Percentiles rank a stretch among this genome's conserved stretches.
Evolutionary conservation across 2,113 vertebrate species (phyloP).

Genomic region (Clarias batrachus): DNA sequence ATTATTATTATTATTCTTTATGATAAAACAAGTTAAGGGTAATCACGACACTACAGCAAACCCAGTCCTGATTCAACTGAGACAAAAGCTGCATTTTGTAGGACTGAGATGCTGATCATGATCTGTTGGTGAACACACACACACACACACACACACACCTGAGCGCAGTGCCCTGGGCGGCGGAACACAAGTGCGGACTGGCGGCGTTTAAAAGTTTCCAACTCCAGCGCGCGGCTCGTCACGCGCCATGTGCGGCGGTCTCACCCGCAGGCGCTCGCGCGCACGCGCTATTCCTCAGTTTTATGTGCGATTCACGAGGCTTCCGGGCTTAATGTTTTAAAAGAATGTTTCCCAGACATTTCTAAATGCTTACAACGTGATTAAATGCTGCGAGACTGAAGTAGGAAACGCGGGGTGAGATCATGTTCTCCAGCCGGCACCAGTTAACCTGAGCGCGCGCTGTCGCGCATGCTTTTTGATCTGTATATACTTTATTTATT

Average conservation of each 20-base stretch:
- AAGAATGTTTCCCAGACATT: background rate
- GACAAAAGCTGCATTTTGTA: constrained; percentile 52
- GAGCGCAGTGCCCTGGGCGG: no score
- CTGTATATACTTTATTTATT: background rate
- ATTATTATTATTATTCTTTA: constrained; percentile 65
- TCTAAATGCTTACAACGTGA: background rate
- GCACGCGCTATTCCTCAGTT: background rate
- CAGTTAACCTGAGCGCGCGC: background rate
- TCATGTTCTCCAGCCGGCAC: background rate
- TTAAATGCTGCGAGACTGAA: background rate
- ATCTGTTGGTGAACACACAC: no score
- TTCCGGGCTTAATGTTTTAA: background rate
- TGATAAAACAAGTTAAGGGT: constrained; percentile 73
- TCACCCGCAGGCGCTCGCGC: background rate
- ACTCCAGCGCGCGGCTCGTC: background rate
- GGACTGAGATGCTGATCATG: background rate
- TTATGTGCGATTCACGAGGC: background rate
- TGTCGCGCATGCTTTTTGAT: background rate
- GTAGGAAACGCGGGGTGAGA: background rate
- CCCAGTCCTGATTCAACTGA: constrained; percentile 73
- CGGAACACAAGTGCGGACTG: background rate
- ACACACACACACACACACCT: no score
- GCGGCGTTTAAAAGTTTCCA: background rate
- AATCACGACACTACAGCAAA: constrained; percentile 74
- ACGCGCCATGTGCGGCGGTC: no score